Conservation (phyloP, 2,113 vertebrate species). For the Eleginops maclovinus region DNA sequence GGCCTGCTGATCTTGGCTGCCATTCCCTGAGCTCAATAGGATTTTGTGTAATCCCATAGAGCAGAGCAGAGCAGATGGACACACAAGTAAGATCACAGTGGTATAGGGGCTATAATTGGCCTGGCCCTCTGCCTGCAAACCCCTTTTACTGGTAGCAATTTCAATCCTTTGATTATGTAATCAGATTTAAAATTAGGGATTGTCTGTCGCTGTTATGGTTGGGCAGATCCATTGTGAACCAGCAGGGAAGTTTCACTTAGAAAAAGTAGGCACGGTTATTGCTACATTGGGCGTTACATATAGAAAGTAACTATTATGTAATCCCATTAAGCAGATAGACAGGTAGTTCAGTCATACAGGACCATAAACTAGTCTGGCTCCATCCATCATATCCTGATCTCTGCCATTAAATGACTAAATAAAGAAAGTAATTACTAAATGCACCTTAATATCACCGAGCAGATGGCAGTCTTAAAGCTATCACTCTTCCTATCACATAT, state of each 20-base stretch:
- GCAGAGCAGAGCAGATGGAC: conserved; percentile 78
- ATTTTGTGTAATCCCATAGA: conserved; percentile 80
- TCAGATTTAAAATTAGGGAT: conserved; percentile 41
- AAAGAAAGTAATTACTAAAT: conserved; percentile 32
- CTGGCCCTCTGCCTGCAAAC: conserved; percentile 56
- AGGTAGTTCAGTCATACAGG: not conserved
- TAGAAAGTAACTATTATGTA: conserved; percentile 4
- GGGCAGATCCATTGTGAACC: not conserved
- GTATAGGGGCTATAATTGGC: conserved; percentile 73
- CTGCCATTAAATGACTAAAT: conserved; percentile 41
- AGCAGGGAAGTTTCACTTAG: not conserved
- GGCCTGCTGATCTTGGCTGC: conserved; percentile 72
- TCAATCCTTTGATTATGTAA: conserved; percentile 62
- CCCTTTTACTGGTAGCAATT: conserved; percentile 60
- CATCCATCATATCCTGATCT: conserved; percentile 21
- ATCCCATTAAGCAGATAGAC: conserved; percentile 44
- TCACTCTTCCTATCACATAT: conserved; percentile 33
- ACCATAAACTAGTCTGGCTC: not conserved
- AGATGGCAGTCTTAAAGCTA: conserved; percentile 42
- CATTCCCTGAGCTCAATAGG: conserved; percentile 73
- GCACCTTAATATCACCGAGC: not conserved
- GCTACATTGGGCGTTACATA: not conserved
- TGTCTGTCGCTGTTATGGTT: not conserved
- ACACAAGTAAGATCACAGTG: conserved; percentile 76
- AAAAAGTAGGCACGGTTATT: conserved; percentile 1